These are phyloP conservation scores for Dryobota labecula DNA, from an alignment of 2,888 invertebrate genomes.

Conservation along the genomic window DNA sequence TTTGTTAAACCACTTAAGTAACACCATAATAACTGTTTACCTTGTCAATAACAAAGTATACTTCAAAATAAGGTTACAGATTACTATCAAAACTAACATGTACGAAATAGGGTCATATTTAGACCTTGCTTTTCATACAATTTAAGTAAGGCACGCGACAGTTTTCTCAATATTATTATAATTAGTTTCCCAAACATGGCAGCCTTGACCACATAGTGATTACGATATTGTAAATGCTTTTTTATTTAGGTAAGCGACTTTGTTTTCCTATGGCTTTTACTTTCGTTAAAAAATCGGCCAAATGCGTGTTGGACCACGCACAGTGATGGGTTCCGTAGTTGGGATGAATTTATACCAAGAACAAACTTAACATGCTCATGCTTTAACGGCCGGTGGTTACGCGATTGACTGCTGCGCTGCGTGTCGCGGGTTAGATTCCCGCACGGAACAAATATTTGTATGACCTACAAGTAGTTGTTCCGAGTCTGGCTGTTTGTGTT, in stretches of 20 bases:
- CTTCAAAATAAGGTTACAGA: conserved; percentile 44
- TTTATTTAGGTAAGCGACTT: conserved; percentile 8
- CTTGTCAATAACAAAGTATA: conserved; percentile 38
- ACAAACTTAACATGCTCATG: too few species aligned
- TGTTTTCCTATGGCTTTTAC: neutral
- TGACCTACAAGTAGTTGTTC: too few species aligned
- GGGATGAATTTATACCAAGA: too few species aligned
- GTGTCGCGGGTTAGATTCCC: too few species aligned
- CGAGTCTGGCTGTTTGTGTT: too few species aligned
- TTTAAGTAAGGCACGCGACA: conserved; percentile 42
- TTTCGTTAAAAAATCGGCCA: neutral
- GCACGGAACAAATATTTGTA: too few species aligned
- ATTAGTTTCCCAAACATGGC: conserved; percentile 44
- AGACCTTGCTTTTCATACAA: conserved; percentile 43
- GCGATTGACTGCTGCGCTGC: too few species aligned
- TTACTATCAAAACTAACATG: conserved; percentile 40
- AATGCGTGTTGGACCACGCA: too few species aligned
- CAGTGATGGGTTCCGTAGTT: too few species aligned
- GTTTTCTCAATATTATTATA: conserved; percentile 48
- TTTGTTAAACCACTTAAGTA: neutral
- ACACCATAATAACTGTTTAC: conserved; percentile 35
- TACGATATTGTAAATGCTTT: conserved; percentile 21
- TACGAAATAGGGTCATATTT: conserved; percentile 35
- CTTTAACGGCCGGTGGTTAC: too few species aligned
- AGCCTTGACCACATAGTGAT: conserved; percentile 27